These are phyloP conservation scores for Hirtodrosophila duncani DNA, from an alignment of 2,888 invertebrate genomes.

Conservation along the genomic window DNA sequence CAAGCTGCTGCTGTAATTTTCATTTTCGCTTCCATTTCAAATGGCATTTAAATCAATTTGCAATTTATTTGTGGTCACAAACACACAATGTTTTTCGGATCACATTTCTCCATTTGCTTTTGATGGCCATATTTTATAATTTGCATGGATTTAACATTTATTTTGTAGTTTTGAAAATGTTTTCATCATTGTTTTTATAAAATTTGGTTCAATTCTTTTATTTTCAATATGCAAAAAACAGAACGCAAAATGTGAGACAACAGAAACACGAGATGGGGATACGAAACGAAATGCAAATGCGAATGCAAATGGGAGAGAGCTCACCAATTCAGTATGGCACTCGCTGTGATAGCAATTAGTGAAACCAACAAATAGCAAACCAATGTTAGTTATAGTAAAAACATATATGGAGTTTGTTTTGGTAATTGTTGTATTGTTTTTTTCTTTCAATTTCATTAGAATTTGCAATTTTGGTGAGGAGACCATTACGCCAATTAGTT, in stretches of 20 bases:
- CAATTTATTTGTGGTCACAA: slow-evolving; percentile 32
- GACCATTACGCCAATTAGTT: slow-evolving; percentile 75
- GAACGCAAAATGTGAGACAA: slow-evolving; percentile 34
- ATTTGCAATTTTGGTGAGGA: slow-evolving; percentile 61
- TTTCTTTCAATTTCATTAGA: slow-evolving; percentile 11
- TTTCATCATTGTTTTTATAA: too few relatives aligned
- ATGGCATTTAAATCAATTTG: slow-evolving; percentile 23
- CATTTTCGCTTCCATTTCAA: slow-evolving; percentile 8
- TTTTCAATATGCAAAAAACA: slow-evolving; percentile 32
- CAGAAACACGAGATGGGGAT: slow-evolving; percentile 26
- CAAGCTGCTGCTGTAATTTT: slow-evolving; percentile 14
- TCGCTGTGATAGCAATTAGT: slow-evolving; percentile 23
- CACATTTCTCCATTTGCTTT: slow-evolving; percentile 23
- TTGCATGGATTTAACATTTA: slow-evolving; percentile 42
- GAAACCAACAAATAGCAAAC: slow-evolving; percentile 27
- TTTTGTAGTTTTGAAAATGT: slow-evolving; percentile 29
- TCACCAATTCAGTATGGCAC: slow-evolving; percentile 31
- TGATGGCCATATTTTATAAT: slow-evolving; percentile 32
- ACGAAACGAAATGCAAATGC: slow-evolving; percentile 36
- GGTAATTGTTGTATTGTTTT: slow-evolving; percentile 7
- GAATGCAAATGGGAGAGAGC: too few relatives aligned
- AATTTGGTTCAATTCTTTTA: slow-evolving; percentile 30
- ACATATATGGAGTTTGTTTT: slow-evolving; percentile 5
- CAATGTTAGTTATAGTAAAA: slow-evolving; percentile 4
- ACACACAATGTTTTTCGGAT: slow-evolving; percentile 36